These are phyloP conservation scores for Erebia aethiops DNA, from an alignment of 2,888 invertebrate species.

Conservation along the genomic window DNA sequence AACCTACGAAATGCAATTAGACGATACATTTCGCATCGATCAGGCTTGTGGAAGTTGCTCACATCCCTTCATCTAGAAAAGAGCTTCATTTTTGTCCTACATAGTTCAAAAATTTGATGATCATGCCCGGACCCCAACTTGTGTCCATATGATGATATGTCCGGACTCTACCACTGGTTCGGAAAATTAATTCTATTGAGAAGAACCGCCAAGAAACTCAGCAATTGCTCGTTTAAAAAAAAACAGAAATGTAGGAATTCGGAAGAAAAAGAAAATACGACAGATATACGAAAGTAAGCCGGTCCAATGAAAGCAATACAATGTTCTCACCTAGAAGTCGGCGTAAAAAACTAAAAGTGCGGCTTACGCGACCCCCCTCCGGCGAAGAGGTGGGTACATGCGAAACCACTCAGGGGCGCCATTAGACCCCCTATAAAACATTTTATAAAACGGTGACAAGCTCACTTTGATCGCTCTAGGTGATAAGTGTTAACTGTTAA, in stretches of 20 bases:
- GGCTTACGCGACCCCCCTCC: conserved; percentile 53
- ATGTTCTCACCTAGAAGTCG: conserved; percentile 56
- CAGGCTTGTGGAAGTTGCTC: too few relatives aligned
- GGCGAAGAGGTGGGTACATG: conserved; percentile 68
- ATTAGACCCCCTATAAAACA: conserved; percentile 52
- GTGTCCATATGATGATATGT: too few relatives aligned
- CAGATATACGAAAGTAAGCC: conserved; percentile 31
- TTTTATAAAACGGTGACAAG: conserved; percentile 39
- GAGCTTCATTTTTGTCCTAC: too few relatives aligned
- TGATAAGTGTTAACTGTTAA: conserved; percentile 19
- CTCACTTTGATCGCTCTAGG: conserved; percentile 37
- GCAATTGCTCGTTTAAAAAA: too few relatives aligned
- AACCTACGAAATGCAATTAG: too few relatives aligned
- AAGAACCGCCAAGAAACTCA: too few relatives aligned
- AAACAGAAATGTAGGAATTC: not conserved
- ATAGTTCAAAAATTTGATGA: too few relatives aligned
- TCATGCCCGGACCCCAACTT: too few relatives aligned
- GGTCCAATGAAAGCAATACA: conserved; percentile 59
- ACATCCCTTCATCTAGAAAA: too few relatives aligned
- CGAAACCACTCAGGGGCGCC: conserved; percentile 71
- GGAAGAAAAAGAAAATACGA: conserved; percentile 9
- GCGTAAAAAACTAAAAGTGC: conserved; percentile 71
- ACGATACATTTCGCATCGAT: too few relatives aligned
- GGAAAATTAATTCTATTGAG: too few relatives aligned
- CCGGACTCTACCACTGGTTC: too few relatives aligned